Evolutionary conservation across 1,140 invertebrate genomes (phyloP), one percentile per base, ranked within the genome.

Genomic region (Drosophila auraria): DNA sequence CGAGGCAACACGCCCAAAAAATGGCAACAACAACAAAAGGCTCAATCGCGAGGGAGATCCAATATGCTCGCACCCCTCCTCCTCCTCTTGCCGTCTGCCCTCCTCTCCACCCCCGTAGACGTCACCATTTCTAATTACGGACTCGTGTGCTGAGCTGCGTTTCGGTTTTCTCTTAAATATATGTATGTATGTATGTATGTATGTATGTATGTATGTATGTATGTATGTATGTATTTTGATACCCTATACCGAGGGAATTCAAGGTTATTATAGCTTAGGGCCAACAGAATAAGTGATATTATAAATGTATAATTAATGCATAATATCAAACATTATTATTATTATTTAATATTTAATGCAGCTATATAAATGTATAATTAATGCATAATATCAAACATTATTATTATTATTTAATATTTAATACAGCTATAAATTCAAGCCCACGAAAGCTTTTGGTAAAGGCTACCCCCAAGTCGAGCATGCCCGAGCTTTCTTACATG

Each of bases 1-100:
- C 87, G 79, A 56, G 82, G 71, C 91, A 92, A 89, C 86, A 91
- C 90, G 84, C 87, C 87, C 80, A 75, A 78, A 78, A 72, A 73
- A 70, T 66, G 49, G 44, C 70, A 72, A 72, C 70, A 71, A 72
- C 64, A 72, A 58, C 17, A 36, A 17, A 54, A 36, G 33, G 23
- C n/a, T 25, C 15, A 49, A 59, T 59, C 54, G 70, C 51, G 27
- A 42, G 70, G 70, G 66, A 82, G 65, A 65, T 65, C 62, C 38
- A 66, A 71, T 71, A 71, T 71, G 68, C 65, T 68, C 27, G 47
- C 15, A 33, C 62, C 50, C 68, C 40, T n/a, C 20, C 15, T 38
- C 12, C 23, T 27, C 45, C 17, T n/a, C 27, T 27, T 1, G 12
- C 9, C 30, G 4, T 7, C 27, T 1, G 0, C 27, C 25, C 56